Conservation (phyloP, 2,113 vertebrate genomes). For the Peromyscus californicus region DNA sequence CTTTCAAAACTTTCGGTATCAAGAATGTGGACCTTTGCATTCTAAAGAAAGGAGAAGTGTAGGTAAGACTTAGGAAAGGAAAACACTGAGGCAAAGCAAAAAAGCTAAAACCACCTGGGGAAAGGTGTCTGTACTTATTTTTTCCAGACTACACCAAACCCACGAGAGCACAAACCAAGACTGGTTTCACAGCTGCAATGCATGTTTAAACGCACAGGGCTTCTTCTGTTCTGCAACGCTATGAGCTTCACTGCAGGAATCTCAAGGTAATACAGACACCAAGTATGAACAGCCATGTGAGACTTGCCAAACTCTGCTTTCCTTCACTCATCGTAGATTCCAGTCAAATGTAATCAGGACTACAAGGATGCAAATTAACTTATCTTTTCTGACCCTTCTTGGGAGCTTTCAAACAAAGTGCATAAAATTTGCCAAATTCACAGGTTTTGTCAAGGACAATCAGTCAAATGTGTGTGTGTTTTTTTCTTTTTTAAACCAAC, state of each 20-base stretch:
- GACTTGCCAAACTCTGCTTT: conserved; percentile 80
- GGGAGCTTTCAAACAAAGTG: conserved; percentile 82
- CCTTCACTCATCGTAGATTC: conserved; percentile 76
- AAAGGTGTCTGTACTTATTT: neutral
- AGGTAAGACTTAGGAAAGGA: conserved; percentile 15
- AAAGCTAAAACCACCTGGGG: neutral
- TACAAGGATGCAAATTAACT: conserved; percentile 80
- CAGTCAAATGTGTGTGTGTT: conserved; percentile 76
- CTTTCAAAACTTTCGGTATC: conserved; percentile 97
- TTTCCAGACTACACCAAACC: fast-evolving
- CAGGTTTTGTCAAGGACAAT: conserved; percentile 87
- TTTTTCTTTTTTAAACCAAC: conserved; percentile 81
- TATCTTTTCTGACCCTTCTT: conserved; percentile 84
- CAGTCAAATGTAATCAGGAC: conserved; percentile 80
- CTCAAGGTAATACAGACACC: conserved; percentile 77
- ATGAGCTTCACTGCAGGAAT: conserved; percentile 72
- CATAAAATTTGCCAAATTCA: conserved; percentile 83
- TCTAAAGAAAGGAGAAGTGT: conserved; percentile 86
- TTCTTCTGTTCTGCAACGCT: conserved; percentile 67
- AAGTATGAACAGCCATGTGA: conserved; percentile 36
- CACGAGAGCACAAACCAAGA: neutral
- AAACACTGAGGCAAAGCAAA: neutral
- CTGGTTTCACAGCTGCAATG: conserved; percentile 4
- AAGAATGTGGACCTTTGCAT: conserved; percentile 97
- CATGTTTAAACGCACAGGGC: conserved; percentile 20